Percentiles rank a stretch among this genome's conserved stretches.
Evolutionary conservation across 2,113 vertebrate species (phyloP).

Genomic region (Anguilla japonica): DNA sequence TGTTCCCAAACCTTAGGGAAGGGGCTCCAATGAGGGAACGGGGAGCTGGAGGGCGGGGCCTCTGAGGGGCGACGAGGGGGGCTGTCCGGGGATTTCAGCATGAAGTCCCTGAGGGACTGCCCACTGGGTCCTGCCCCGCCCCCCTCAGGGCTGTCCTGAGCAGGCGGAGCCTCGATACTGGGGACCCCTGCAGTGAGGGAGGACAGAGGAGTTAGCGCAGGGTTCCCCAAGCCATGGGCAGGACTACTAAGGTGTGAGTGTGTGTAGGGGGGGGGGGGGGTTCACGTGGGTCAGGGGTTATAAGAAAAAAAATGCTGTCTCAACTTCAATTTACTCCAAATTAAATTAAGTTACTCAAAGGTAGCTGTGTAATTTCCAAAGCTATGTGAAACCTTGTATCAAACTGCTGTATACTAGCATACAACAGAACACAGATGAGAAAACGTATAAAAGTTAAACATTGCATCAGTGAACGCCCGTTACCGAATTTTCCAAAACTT

Average conservation of each 20-base stretch:
- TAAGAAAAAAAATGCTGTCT: neutral
- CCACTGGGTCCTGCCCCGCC: conserved; percentile 29
- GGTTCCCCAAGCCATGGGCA: neutral
- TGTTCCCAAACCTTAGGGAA: conserved; percentile 59
- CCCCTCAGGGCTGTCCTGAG: conserved; percentile 37
- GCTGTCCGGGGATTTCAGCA: conserved; percentile 61
- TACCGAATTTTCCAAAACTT: conserved; percentile 51
- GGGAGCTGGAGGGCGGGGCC: conserved; percentile 30
- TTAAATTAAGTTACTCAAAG: no score
- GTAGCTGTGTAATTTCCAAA: no score
- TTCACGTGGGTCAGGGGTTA: neutral
- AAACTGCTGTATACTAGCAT: no score
- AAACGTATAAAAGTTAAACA: no score
- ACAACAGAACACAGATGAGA: no score
- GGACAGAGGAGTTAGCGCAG: neutral
- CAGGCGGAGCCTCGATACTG: conserved; percentile 43
- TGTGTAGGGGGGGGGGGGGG: neutral
- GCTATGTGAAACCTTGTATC: no score
- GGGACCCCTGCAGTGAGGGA: conserved; percentile 51
- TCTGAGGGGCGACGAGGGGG: neutral
- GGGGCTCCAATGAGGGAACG: conserved; percentile 50
- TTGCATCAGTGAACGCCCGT: no score
- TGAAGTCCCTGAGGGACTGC: conserved; percentile 67
- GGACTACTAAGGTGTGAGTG: no score
- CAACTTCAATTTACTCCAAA: no score